Evolutionary conservation across 2,888 invertebrate species (phyloP).

Genomic region (Acanthosoma haemorrhoidale): DNA sequence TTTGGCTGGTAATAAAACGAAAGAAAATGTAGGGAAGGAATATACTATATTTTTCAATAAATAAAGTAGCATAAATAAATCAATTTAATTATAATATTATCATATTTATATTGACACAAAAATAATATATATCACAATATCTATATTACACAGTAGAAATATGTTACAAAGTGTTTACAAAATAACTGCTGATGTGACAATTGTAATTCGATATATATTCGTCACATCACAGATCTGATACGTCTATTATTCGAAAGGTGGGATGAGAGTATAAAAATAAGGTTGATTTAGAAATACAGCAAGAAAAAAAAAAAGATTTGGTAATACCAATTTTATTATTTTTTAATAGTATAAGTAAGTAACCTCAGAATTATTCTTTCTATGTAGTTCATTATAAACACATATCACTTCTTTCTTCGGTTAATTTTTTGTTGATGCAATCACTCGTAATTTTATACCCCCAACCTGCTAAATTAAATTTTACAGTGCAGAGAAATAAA

Average conservation of each 20-base stretch:
- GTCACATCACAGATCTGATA: slow-evolving; percentile 10
- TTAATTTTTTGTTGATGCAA: too few relatives aligned
- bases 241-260: neutral
- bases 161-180: slow-evolving; percentile 24
- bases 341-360: neutral
- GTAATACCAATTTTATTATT: neutral
- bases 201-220: neutral
- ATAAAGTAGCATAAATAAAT: slow-evolving; percentile 24
- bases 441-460: too few relatives aligned
- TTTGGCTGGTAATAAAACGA: neutral
- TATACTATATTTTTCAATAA: slow-evolving; percentile 10
- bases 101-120: slow-evolving; percentile 28
- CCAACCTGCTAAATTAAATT: too few relatives aligned
- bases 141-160: slow-evolving; percentile 19
- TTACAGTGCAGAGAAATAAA: too few relatives aligned
- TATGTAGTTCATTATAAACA: too few relatives aligned
- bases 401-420: neutral
- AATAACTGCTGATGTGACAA: slow-evolving; percentile 9
- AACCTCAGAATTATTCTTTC: too few relatives aligned
- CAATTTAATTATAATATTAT: slow-evolving; percentile 20
- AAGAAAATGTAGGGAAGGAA: neutral
- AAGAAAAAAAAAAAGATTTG: neutral
- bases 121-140: slow-evolving; percentile 28
- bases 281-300: neutral
- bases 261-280: slow-evolving; percentile 2